Evolutionary conservation across 2,797 vertebrate genomes (phyloP), one percentile per base, ranked within the genome.

Genomic region (Galaxias olidus): DNA sequence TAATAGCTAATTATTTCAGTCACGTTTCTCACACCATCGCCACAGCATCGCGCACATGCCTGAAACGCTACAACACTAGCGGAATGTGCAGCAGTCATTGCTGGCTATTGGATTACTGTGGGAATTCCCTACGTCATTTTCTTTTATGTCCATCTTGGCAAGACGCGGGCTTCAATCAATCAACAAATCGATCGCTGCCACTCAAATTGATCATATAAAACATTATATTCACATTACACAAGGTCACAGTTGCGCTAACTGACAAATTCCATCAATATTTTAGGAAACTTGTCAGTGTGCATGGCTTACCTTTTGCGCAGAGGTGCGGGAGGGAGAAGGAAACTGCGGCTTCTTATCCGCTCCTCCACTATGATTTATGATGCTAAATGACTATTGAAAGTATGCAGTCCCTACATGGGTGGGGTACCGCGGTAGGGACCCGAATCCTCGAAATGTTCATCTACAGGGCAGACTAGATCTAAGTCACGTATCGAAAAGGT

Each of bases 91-190:
- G 80, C 81, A 85, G 85, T 86, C 82, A 74, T 19, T 63, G 72
- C 73, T 55, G 76, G 67, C 83, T 81, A 74, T 84, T 77, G 84
- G 84, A 73, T 86, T 87, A 83, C 86, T 86, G 83, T 82, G 90
- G 90, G 90, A 88, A 91, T 91, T 88, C 90, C 90, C 90, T 87
- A 84, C 87, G 87, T 91, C 86, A 90, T 89, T 72, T 66, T 71
- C 47, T 66, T 78, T 69, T 41, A 71, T 76, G 73, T 64, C 49
- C 66, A 77, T 69, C 68, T 69, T 49, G 71, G 58, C 66, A 67
- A 69, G 64, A 74, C 69, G 71, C 74, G 69, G 18, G 56, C 68
- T 70, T 30, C 47, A 51, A 71, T 61, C 68, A 45, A 75, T 72
- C 53, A 14, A 19, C n/a, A 17, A 15, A 9, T 48, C 41, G 19